Percentiles rank a stretch among this genome's conserved stretches.
phyloP scores from a whole-genome alignment of 2,113 vertebrate genomes.

The Pygoscelis antarcticus region DNA sequence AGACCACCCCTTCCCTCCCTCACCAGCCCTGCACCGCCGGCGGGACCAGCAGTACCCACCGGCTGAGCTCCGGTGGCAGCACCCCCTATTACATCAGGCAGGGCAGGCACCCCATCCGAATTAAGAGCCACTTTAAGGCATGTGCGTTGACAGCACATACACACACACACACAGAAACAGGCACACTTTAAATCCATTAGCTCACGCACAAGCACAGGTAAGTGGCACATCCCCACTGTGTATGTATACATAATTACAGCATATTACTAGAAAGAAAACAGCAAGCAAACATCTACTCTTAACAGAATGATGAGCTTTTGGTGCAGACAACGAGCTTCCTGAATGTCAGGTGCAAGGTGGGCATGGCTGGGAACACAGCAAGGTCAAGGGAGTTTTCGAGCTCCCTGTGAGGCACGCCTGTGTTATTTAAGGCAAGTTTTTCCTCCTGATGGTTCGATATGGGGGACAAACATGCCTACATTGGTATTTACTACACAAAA shows the following conservation, averaged over 20 bases:
- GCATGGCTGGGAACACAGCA: fast-evolving
- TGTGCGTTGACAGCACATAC: background rate
- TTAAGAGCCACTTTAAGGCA: background rate
- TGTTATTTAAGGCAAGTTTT: background rate
- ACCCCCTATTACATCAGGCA: background rate
- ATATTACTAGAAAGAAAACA: background rate
- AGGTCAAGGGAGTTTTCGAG: background rate
- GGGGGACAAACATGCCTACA: background rate
- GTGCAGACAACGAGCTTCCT: fast-evolving
- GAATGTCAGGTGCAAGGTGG: background rate
- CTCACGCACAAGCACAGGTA: background rate
- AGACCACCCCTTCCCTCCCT: background rate
- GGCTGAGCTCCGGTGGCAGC: fast-evolving
- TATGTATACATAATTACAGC: background rate
- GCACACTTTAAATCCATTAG: background rate
- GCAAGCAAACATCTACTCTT: background rate
- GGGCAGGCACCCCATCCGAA: background rate
- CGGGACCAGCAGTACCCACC: background rate
- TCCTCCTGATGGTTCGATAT: background rate
- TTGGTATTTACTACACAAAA: background rate
- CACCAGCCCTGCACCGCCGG: no score
- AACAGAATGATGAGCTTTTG: fast-evolving
- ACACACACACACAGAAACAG: background rate
- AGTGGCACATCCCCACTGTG: background rate
- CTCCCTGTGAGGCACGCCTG: background rate